Evolutionary conservation across 2,113 vertebrate species (phyloP).

Genomic region (Heterotilapia buettikoferi): DNA sequence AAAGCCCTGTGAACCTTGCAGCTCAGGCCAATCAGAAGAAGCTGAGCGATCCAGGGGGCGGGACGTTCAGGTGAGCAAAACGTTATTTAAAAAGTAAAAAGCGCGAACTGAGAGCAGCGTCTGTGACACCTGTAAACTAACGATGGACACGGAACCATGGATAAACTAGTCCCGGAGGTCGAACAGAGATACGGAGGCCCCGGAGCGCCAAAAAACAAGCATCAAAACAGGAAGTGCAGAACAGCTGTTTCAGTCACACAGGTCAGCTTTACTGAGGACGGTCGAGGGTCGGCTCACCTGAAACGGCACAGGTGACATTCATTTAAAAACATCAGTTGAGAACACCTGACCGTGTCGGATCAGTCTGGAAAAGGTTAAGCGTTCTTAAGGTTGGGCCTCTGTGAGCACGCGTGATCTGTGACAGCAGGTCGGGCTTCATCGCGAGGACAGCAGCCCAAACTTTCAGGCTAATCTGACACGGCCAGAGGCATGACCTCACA

Average conservation of each 20-base stretch:
- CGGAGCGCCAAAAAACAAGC: neutral
- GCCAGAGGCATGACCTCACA: neutral
- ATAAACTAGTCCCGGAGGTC: fast-evolving
- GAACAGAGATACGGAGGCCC: neutral
- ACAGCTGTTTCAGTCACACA: neutral
- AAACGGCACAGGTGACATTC: neutral
- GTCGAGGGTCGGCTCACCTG: neutral
- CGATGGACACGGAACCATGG: neutral
- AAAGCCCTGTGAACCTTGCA: slow-evolving; percentile 65
- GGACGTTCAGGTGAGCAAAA: slow-evolving; percentile 73
- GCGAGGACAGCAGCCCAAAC: neutral
- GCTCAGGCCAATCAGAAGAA: slow-evolving; percentile 81
- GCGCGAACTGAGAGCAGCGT: neutral
- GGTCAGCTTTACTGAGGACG: neutral
- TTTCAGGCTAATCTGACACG: neutral
- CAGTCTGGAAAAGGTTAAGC: neutral
- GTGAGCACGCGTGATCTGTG: neutral
- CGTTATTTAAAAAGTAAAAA: neutral
- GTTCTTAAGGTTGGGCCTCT: neutral
- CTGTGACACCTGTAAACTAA: neutral
- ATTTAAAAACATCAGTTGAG: neutral
- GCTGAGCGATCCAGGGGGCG: slow-evolving; percentile 75
- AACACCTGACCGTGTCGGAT: neutral
- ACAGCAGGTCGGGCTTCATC: neutral
- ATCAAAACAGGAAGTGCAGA: neutral